Conservation (phyloP, 37 sponge, comb jelly and placozoan species). For the Spongilla lacustris region DNA sequence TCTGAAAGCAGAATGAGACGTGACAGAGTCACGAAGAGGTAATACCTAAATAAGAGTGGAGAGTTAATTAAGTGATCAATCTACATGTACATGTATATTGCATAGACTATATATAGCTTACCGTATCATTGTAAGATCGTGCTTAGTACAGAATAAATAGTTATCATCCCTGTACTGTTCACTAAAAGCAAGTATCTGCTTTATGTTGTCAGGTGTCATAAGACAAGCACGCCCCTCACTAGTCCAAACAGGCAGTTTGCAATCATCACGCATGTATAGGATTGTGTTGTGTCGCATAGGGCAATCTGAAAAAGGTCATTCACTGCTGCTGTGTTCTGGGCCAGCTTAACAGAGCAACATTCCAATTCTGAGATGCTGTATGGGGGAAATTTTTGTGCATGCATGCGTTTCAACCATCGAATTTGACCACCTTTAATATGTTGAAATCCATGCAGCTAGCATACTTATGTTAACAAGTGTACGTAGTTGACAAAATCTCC, state of each 20-base stretch:
- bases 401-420: no score
- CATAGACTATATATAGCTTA: no score
- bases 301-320: not conserved
- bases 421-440: no score
- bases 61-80: no score
- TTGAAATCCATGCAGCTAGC: no score
- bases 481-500: no score
- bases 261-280: slow-evolving; percentile 3
- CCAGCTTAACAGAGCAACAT: not conserved
- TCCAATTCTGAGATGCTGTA: slow-evolving; percentile 3
- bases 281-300: not conserved
- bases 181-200: not conserved
- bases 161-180: no score
- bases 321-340: not conserved
- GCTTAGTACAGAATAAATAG: no score
- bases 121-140: no score
- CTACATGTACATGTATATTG: no score
- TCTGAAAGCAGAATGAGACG: not conserved
- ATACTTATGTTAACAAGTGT: no score
- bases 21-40: not conserved
- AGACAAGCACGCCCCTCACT: not conserved
- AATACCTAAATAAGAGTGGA: not conserved
- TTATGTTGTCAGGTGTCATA: not conserved
- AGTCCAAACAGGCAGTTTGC: slow-evolving; percentile 20
- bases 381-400: no score